Base-by-base conservation (phyloP, 2,797 vertebrate species). In the Pseudochirops corinnae region DNA sequence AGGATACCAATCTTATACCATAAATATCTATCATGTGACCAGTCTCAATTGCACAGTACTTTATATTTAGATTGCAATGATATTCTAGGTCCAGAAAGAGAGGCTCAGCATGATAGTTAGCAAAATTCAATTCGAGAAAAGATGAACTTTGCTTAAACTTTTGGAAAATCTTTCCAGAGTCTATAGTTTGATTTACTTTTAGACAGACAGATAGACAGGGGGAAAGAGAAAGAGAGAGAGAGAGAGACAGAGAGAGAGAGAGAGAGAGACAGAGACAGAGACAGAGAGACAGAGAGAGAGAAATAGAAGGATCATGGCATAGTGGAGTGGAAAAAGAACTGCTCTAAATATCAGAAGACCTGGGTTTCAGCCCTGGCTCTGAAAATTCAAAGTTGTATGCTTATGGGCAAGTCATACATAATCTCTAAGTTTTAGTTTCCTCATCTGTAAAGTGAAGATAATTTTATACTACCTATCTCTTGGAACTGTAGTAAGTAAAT, bases 1-100 rank as follows among this genome's bases (percentile, higher is more conserved):
- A 90, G 94, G 95, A 94, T 94, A 91, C 24, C 55, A 11, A 94
- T 21, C 60, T 96, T 31, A 97, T 96, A 0, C 94, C 74, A 91
- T 52, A 92, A 94, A 58, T 96, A 55, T 90, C 92, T 93, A 57
- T 60, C 94, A 90, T 6, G 57, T 96, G 92, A 97, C 55, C 13
- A 60, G 55, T 93, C 90, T 92, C 92, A 96, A 93, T 94, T 96
- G 4, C 5, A n/a, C 46, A 94, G 1, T 5, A n/a, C 1, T 96
- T 97, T 95, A 26, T 21, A 93, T 55, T 87, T 94, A 92, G 4
- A 94, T 95, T 1, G 56, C 5, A 4, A 53, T 91, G 46, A 95
- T 95, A 97, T 55, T 95, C 21, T 21, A 93, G 26, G 74, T 92
- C 4, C 33, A 57, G 94, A 90, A 91, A 53, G 55, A 91, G 0